Evolutionary conservation across 2,888 invertebrate species (phyloP).

Genomic region (Agrotis ipsilon): DNA sequence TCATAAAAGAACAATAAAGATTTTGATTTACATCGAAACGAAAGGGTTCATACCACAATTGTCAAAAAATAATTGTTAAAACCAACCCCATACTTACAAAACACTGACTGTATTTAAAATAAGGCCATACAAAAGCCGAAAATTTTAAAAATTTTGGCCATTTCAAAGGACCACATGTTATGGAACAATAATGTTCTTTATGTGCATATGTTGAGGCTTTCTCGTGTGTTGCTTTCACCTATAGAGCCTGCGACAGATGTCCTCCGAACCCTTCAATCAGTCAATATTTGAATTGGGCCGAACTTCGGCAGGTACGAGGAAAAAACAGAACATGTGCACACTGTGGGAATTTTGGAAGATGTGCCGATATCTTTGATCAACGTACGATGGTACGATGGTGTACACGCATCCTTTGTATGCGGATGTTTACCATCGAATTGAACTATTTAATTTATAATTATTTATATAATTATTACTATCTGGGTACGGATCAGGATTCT

Average conservation of each 20-base stretch:
- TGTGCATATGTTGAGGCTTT: constrained; percentile 70
- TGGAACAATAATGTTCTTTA: constrained; percentile 67
- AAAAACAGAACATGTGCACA: constrained; percentile 75
- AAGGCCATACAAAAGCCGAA: constrained; percentile 18
- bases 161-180: constrained; percentile 62
- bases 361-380: constrained; percentile 54
- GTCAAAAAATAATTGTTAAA: constrained; percentile 34
- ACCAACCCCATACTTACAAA: constrained; percentile 40
- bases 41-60: constrained; percentile 42
- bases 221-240: constrained; percentile 82
- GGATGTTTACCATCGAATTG: constrained; percentile 11
- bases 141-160: constrained; percentile 45
- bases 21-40: constrained; percentile 16
- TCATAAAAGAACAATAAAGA: constrained; percentile 7
- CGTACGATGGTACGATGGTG: constrained; percentile 2
- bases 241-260: constrained; percentile 84
- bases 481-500: neutral
- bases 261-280: constrained; percentile 88
- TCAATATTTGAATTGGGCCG: constrained; percentile 87
- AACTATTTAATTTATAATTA: constrained; percentile 5
- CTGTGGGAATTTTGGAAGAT: constrained; percentile 69
- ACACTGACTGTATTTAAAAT: constrained; percentile 32
- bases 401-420: constrained; percentile 39
- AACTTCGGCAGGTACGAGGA: constrained; percentile 67
- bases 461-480: no score